These are phyloP conservation scores for Panagrolaimus sp. DNA, from an alignment of 1,140 invertebrate species.

Conservation along the genomic window DNA sequence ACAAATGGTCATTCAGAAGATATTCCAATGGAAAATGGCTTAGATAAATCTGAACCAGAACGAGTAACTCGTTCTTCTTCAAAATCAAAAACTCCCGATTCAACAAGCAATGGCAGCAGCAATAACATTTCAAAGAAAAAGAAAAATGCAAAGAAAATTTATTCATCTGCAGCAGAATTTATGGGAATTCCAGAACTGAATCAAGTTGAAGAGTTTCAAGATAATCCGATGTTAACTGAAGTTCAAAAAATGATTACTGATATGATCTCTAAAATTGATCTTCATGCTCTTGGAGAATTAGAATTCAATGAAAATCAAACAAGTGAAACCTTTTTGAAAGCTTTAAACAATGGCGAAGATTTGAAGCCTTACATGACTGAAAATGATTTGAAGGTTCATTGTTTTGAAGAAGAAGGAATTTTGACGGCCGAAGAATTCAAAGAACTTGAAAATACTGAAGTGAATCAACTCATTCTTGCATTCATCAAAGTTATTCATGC, in stretches of 20 bases:
- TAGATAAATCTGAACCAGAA: not conserved
- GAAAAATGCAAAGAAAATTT: no score
- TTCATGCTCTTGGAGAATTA: not conserved
- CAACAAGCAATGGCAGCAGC: no score
- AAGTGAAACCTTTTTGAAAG: not conserved
- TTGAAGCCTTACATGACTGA: not conserved
- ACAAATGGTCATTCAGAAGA: no score
- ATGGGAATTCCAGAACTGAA: no score
- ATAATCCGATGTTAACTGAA: no score
- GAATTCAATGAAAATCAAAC: not conserved
- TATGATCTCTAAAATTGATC: no score
- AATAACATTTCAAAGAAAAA: no score
- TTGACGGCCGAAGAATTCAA: not conserved
- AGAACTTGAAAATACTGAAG: not conserved
- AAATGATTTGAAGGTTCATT: not conserved
- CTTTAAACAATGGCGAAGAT: not conserved
- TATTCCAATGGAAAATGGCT: constrained; percentile 3
- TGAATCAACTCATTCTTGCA: not conserved
- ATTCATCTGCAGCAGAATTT: no score
- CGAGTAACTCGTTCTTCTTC: no score
- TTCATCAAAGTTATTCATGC: not conserved
- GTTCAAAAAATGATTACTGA: no score
- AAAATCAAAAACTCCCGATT: no score
- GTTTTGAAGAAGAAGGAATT: not conserved
- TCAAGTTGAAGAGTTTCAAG: no score